Conservation (phyloP, 2,797 vertebrate genomes). For the Poeciliopsis infans region DNA sequence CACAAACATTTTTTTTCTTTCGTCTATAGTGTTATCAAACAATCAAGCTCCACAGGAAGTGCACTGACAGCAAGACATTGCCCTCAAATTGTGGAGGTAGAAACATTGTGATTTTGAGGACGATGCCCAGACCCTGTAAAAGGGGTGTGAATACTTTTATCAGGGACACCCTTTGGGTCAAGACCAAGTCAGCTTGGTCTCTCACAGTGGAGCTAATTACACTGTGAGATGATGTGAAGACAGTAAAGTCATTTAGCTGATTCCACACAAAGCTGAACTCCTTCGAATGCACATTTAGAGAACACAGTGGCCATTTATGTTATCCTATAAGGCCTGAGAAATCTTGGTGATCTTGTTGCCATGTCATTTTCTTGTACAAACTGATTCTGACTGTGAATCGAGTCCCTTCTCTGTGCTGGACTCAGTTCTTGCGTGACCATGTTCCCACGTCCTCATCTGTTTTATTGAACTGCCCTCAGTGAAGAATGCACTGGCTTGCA, state of each 20-base stretch:
- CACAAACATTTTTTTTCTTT: background rate
- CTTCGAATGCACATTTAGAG: background rate
- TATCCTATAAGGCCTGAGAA: background rate
- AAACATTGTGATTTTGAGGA: background rate
- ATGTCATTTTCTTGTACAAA: background rate
- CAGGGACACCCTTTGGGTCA: background rate
- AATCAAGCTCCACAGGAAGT: background rate
- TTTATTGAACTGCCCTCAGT: background rate
- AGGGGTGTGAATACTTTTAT: background rate
- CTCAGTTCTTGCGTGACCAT: background rate
- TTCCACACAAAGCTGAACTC: background rate
- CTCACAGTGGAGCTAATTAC: background rate
- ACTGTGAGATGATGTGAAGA: background rate
- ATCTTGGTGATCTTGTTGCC: background rate
- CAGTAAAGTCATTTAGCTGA: background rate
- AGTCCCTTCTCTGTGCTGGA: background rate
- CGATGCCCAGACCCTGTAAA: background rate
- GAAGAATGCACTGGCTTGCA: background rate
- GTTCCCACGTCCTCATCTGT: background rate
- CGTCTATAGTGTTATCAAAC: background rate
- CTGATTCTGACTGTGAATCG: background rate
- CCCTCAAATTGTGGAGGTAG: background rate
- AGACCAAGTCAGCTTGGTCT: background rate
- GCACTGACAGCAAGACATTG: background rate
- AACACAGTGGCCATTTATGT: background rate